phyloP scores from a whole-genome alignment of 1,140 invertebrate genomes.

The Bacillus rossius region DNA sequence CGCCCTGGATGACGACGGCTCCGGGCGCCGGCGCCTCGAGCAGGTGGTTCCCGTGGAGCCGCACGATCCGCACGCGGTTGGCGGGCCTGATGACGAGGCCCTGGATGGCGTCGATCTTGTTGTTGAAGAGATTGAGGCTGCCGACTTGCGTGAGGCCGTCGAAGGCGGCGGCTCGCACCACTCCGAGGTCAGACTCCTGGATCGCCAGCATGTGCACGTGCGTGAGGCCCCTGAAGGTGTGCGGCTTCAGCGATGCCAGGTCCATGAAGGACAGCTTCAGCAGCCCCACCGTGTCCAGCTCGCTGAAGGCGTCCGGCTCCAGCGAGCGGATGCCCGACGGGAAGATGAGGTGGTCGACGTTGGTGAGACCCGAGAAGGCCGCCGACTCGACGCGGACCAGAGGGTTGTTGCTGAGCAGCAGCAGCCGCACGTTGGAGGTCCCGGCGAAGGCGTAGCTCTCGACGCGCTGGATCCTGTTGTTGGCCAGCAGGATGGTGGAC shows the following conservation, averaged over 20 bases:
- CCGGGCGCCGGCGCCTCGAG: slow-evolving; percentile 62
- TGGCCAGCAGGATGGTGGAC: slow-evolving; percentile 61
- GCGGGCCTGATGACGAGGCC: slow-evolving; percentile 59
- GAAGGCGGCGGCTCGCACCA: slow-evolving; percentile 56
- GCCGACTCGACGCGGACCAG: slow-evolving; percentile 63
- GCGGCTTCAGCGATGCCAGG: slow-evolving; percentile 55
- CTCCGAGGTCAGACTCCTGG: slow-evolving; percentile 66
- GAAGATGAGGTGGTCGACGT: slow-evolving; percentile 66
- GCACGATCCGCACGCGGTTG: slow-evolving; percentile 59
- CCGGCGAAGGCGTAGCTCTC: slow-evolving; percentile 77
- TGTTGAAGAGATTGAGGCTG: slow-evolving; percentile 67
- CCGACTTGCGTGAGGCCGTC: slow-evolving; percentile 49
- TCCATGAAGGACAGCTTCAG: slow-evolving; percentile 79
- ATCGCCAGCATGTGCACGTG: slow-evolving; percentile 66
- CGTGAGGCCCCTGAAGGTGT: slow-evolving; percentile 68
- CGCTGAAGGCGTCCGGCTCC: slow-evolving; percentile 71
- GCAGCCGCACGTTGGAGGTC: slow-evolving; percentile 68
- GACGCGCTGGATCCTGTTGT: slow-evolving; percentile 72
- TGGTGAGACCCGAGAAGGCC: slow-evolving; percentile 73
- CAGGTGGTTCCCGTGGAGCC: slow-evolving; percentile 74
- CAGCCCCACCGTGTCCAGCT: slow-evolving; percentile 68
- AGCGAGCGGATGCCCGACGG: slow-evolving; percentile 68
- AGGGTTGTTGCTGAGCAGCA: slow-evolving; percentile 71
- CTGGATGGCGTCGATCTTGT: slow-evolving; percentile 76
- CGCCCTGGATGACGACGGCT: slow-evolving; percentile 56